Conservation (phyloP, 2,113 vertebrate genomes). For the Psophia crepitans region DNA sequence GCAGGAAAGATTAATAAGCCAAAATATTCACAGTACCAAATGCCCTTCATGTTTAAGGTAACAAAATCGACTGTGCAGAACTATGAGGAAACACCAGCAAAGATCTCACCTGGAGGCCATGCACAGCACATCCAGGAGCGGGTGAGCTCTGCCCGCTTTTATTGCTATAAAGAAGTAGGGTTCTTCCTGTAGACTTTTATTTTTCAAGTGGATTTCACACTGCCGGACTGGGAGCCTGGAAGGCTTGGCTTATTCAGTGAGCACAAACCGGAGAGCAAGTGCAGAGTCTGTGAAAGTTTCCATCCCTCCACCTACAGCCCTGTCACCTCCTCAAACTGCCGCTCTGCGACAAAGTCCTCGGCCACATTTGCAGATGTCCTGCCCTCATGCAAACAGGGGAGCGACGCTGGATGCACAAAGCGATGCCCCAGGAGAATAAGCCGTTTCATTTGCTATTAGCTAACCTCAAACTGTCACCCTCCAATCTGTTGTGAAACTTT, state of each 20-base stretch:
- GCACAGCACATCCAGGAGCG: accelerated
- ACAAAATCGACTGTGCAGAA: neutral
- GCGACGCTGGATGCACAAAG: neutral
- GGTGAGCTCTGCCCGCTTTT: neutral
- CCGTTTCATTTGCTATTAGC: neutral
- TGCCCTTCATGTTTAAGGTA: neutral
- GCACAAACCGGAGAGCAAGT: neutral
- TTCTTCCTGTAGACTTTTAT: neutral
- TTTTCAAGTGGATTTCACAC: neutral
- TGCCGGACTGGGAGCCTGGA: neutral
- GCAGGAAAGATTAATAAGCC: neutral
- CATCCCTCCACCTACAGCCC: neutral
- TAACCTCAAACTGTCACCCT: neutral
- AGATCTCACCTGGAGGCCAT: neutral
- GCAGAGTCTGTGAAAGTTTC: neutral
- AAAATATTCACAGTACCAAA: neutral
- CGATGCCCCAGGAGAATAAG: neutral
- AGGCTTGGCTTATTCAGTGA: neutral
- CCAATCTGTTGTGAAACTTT: neutral
- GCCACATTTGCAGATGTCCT: neutral
- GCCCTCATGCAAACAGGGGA: neutral
- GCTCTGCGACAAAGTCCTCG: accelerated
- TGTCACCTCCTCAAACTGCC: neutral
- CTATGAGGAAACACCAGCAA: neutral
- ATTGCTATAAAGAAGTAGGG: neutral